Evolutionary conservation across 1,140 invertebrate species (phyloP).

Genomic region (Centruroides vittatus): DNA sequence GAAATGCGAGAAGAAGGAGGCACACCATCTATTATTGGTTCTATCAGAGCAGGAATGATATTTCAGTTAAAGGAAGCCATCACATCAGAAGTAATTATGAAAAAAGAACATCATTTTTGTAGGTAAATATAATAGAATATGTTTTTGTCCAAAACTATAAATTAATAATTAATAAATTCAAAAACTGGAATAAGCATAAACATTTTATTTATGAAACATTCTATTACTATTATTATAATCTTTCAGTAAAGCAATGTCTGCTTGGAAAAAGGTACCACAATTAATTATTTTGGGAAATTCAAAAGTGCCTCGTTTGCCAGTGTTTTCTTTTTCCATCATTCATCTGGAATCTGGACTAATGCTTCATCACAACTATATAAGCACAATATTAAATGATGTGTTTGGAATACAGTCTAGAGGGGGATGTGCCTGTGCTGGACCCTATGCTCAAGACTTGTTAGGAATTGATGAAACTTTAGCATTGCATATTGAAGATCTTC

Average conservation of each 20-base stretch:
- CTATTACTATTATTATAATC: conserved; percentile 21
- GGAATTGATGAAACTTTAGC: conserved; percentile 63
- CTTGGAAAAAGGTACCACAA: conserved; percentile 46
- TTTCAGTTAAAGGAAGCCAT: conserved; percentile 73
- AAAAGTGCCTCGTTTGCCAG: conserved; percentile 50
- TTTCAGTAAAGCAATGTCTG: conserved; percentile 16
- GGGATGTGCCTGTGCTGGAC: conserved; percentile 67
- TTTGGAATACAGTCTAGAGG: conserved; percentile 81
- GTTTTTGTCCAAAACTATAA: no score
- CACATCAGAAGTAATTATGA: conserved; percentile 51
- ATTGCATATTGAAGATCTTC: conserved; percentile 54
- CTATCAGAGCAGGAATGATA: conserved; percentile 66
- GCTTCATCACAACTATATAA: conserved; percentile 81
- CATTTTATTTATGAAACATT: no score
- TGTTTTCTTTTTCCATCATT: conserved; percentile 73
- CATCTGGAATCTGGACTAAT: conserved; percentile 57
- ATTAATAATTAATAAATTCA: no score
- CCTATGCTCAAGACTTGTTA: conserved; percentile 68
- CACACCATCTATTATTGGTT: conserved; percentile 65
- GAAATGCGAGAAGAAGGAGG: conserved; percentile 70
- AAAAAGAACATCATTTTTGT: conserved; percentile 44
- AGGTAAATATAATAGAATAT: conserved; percentile 21
- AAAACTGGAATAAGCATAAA: no score
- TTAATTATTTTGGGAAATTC: conserved; percentile 61
- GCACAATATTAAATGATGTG: conserved; percentile 73